Base-by-base conservation (phyloP, 2,888 invertebrate genomes). In the Callimorpha dominula region DNA sequence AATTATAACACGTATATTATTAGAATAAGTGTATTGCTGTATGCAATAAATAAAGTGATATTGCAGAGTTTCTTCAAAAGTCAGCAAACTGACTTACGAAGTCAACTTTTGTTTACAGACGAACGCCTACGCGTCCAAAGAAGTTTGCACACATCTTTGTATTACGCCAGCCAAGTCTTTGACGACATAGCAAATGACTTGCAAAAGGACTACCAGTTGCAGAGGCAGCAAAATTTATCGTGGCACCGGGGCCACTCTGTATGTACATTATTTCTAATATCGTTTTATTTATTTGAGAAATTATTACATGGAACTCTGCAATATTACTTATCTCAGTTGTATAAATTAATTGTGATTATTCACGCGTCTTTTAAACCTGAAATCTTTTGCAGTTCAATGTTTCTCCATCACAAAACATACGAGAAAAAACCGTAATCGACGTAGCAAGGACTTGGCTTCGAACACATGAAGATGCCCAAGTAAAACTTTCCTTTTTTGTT, bases 391-490 rank as follows among this genome's bases (percentile, higher is more conserved):
- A 93, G 93, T 91, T 93, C 68, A 90, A 85, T 68, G 76, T 88
- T 79, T 89, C n/a, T 85, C 85, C 9, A 73, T 78, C 7, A 68
- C 52, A 52, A 67, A n/a, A 4, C 42, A 17, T 54, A 20, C 57
- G 54, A 15, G 66, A 84, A 2, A 83, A 80, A 14, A 84, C 82
- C 7, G 20, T 88, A 1, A 73, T 91, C 3, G 80, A 83, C 12
- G 73, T 84, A 15, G 74, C 91, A 65, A 87, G 80, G n/a, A 77
- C 87, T 49, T 95, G 95, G 94, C 76, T 94, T 12, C 86, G 85
- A 15, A 79, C 88, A 0, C 94, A 95, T 77, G 95, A 95, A 78
- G 94, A 95, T 63, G 91, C 92, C 2, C 94, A 94, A 89, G 94
- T 93, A 79, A n/a, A 9, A 0, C 14, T 67, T 52, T 1, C 4